Base-by-base conservation (phyloP, 92 coral and sea anemone species). In the Galaxea fascicularis region DNA sequence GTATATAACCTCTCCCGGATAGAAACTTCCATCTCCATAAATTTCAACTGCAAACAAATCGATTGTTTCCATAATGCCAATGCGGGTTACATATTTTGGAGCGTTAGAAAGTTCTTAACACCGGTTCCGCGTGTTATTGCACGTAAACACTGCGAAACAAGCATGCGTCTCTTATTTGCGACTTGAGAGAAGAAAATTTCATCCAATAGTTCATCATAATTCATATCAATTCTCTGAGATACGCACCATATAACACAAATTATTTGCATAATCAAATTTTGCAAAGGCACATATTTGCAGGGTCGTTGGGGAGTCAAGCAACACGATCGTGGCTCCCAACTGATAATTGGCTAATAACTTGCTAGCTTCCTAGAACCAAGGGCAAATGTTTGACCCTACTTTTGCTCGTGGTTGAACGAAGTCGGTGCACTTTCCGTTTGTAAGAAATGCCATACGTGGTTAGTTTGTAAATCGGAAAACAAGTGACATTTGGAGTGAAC, bases 1-100 rank as follows among this genome's bases (percentile, higher is more conserved):
- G 22, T 93, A 86, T n/a, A 96, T 77, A 45, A 92, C 84, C 31
- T 92, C 96, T 20, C 98, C 98, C 11, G 98, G 96, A 58, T 90
- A 90, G 82, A 72, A 96, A 11, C 89, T 71, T 70, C 90, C 95
- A 65, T 96, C 91, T n/a, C 88, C 94, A 17, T 94, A 86, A 79
- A 96, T 92, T 76, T 87, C 89, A n/a, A 96, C 90, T 15, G 88
- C 73, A 82, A 96, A 96, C 31, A 86, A 74, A 10, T 96, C 98
- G 49, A 95, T 83, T 66, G 79, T 90, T 5, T 95, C 98, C 98
- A 96, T 96, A 46, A 10, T 46, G 22, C 25, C 46, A 44, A 47
- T 64, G 29, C 28, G 27, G 12, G 29, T 41, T 65, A 79, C 74
- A 79, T 79, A 0, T 1, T 47, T 4, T 49, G 51, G 44, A 21